Conservation (phyloP, 1,140 invertebrate species). For the Callitettix versicolor region DNA sequence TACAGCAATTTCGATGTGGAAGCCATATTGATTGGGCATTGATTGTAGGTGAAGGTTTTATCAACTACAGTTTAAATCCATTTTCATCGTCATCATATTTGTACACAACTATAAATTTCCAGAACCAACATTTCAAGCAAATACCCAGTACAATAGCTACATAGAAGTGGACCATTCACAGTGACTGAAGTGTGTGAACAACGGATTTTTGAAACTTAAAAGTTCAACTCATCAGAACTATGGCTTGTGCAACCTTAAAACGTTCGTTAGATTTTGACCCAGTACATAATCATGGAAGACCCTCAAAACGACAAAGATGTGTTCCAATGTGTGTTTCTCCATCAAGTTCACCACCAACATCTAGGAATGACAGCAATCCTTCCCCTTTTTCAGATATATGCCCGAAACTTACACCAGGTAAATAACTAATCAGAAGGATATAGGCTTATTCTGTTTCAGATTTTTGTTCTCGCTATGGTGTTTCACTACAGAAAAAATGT, state of each 20-base stretch:
- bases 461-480: background rate
- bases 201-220: too few relatives aligned
- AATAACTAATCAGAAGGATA: background rate
- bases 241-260: slow-evolving; percentile 94
- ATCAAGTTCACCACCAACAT: slow-evolving; percentile 45
- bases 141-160: too few relatives aligned
- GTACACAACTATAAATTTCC: too few relatives aligned
- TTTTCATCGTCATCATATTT: too few relatives aligned
- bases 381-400: slow-evolving; percentile 67
- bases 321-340: slow-evolving; percentile 67
- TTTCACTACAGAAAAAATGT: too few relatives aligned
- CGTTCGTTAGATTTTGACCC: slow-evolving; percentile 88
- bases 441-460: background rate
- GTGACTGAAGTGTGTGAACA: too few relatives aligned
- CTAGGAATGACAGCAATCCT: slow-evolving; percentile 41
- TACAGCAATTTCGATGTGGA: too few relatives aligned
- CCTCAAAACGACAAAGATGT: slow-evolving; percentile 78
- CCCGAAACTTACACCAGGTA: slow-evolving; percentile 79
- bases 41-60: too few relatives aligned
- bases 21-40: too few relatives aligned
- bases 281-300: slow-evolving; percentile 62
- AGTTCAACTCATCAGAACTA: slow-evolving; percentile 30
- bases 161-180: too few relatives aligned
- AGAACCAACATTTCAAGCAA: too few relatives aligned
- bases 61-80: too few relatives aligned